phyloP scores from a whole-genome alignment of 2,113 vertebrate genomes.

The Xenopus laevis region DNA sequence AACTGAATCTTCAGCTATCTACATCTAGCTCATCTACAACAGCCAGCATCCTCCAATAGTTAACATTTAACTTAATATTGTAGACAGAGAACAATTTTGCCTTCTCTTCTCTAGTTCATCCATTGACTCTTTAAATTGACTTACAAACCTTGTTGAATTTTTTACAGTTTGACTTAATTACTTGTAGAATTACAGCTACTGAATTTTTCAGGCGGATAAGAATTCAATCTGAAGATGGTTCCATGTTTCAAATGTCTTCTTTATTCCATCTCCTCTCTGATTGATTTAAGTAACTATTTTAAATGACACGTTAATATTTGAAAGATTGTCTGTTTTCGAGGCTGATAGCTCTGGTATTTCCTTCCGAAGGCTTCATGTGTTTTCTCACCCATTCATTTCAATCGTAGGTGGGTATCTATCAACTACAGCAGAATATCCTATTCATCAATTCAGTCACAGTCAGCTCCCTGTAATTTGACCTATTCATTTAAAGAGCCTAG shows the following conservation, averaged over 20 bases:
- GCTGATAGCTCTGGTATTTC: slow-evolving; percentile 32
- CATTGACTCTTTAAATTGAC: no score
- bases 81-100: no score
- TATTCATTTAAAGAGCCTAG: slow-evolving; percentile 44
- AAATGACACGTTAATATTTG: slow-evolving; percentile 39
- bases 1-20: no score
- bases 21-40: no score
- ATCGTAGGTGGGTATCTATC: slow-evolving; percentile 39
- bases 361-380: slow-evolving; percentile 28
- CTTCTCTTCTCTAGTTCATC: no score
- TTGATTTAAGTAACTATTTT: slow-evolving; percentile 29
- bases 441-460: slow-evolving; percentile 41
- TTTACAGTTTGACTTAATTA: no score
- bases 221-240: no score
- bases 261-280: slow-evolving; percentile 8
- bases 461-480: slow-evolving; percentile 41
- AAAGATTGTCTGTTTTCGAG: slow-evolving; percentile 38
- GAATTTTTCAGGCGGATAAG: no score
- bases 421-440: slow-evolving; percentile 34
- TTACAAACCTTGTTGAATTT: no score
- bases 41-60: no score
- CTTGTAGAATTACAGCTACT: no score
- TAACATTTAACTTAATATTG: no score
- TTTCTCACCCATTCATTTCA: slow-evolving; percentile 36
- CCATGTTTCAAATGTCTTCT: background rate